A percentile compares a stretch with the other conserved stretches of the same genome.
Conservation (phyloP, 2,797 vertebrate genomes). For the Prionace glauca region DNA sequence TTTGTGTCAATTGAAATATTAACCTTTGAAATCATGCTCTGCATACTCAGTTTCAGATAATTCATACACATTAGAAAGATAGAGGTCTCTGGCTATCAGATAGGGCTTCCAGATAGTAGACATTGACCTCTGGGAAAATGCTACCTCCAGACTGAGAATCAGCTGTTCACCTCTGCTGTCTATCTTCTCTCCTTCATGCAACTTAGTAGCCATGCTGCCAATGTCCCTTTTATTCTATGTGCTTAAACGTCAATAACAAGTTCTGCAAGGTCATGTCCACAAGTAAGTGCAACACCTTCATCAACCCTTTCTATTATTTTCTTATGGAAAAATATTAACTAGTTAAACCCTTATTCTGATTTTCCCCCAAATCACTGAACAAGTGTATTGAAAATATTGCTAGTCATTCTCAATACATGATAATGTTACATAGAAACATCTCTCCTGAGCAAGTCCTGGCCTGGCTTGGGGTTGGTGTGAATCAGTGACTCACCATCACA, state of each 20-base stretch:
- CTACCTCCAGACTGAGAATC: background rate
- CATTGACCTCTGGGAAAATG: background rate
- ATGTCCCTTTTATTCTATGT: background rate
- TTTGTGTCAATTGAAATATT: background rate
- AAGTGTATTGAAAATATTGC: background rate
- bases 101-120: background rate
- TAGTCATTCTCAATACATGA: background rate
- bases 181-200: background rate
- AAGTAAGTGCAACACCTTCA: background rate
- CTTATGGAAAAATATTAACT: background rate
- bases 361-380: background rate
- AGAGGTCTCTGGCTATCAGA: background rate
- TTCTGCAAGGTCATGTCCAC: background rate
- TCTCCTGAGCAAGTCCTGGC: background rate
- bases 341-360: background rate
- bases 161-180: background rate
- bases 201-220: too few relatives aligned
- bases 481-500: background rate
- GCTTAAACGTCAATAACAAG: background rate
- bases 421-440: background rate
- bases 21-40: background rate
- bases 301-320: background rate
- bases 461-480: background rate
- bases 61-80: background rate
- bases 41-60: background rate